phyloP scores from a whole-genome alignment of 2,797 vertebrate species.

The Parambassis ranga region DNA sequence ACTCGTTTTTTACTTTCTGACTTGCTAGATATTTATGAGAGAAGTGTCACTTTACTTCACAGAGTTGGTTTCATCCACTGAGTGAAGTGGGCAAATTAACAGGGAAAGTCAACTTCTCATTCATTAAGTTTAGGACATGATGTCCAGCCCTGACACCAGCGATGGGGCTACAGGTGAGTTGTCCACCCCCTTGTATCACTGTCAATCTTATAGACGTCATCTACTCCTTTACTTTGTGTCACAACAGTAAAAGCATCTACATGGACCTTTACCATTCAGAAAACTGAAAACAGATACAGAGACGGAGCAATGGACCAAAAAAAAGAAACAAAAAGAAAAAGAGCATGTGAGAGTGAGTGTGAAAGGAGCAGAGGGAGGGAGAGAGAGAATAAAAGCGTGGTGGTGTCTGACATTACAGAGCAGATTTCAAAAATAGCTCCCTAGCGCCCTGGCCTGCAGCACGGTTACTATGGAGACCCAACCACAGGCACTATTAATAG shows the following conservation, averaged over 20 bases:
- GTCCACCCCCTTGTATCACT: no score
- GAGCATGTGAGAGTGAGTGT: not conserved
- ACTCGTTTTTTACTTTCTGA: no score
- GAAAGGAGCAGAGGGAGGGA: not conserved
- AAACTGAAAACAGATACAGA: not conserved
- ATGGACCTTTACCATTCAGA: not conserved
- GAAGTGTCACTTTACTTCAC: no score
- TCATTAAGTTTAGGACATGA: no score
- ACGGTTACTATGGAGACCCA: conserved; percentile 90
- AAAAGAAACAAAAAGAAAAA: not conserved
- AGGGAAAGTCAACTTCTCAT: no score
- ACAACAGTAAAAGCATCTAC: not conserved
- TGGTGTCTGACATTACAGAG: conserved; percentile 90
- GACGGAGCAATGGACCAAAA: not conserved
- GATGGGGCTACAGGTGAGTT: no score
- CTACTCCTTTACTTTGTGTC: no score
- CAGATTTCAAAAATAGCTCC: conserved; percentile 94
- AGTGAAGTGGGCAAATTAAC: no score
- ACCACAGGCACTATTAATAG: conserved; percentile 96
- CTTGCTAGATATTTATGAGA: no score
- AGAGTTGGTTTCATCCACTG: no score
- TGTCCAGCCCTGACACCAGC: no score
- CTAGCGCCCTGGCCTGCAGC: conserved; percentile 89
- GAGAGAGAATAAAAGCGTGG: conserved; percentile 41
- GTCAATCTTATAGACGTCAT: no score